These are phyloP conservation scores for Cotesia vestalis DNA, from an alignment of 1,140 invertebrate genomes.

Conservation along the genomic window DNA sequence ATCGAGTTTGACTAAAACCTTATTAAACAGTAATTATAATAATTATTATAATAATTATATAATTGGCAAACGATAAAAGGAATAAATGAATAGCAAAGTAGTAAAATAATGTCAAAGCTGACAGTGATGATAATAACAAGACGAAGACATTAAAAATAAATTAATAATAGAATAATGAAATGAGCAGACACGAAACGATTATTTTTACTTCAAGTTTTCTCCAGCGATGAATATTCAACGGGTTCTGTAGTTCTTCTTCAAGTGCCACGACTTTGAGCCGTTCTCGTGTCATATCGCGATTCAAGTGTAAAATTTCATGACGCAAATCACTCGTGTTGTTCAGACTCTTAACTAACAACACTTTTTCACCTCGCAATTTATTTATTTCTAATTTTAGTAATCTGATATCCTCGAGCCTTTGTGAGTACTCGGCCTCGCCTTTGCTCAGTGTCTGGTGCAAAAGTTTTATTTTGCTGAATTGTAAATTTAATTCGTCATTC, in stretches of 20 bases:
- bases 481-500: constrained; percentile 77
- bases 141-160: background rate
- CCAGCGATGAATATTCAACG: constrained; percentile 85
- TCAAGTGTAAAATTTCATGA: constrained; percentile 79
- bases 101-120: too few relatives aligned
- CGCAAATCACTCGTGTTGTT: constrained; percentile 72
- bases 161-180: constrained; percentile 14
- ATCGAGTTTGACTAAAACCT: too few relatives aligned
- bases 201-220: constrained; percentile 71
- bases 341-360: constrained; percentile 70
- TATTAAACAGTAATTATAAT: too few relatives aligned
- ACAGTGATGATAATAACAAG: background rate
- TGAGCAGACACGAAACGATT: too few relatives aligned
- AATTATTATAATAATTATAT: too few relatives aligned
- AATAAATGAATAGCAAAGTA: too few relatives aligned
- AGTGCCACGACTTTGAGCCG: constrained; percentile 77
- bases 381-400: constrained; percentile 81
- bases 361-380: constrained; percentile 73
- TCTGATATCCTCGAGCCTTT: constrained; percentile 79
- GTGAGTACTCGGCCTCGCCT: constrained; percentile 76
- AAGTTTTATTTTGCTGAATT: constrained; percentile 79
- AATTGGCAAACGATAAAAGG: too few relatives aligned
- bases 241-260: constrained; percentile 83
- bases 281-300: constrained; percentile 78
- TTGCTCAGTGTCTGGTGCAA: constrained; percentile 75